Percentiles rank a stretch among this genome's conserved stretches.
Conservation (phyloP, 2,797 vertebrate genomes). For the Molossus alvarezi region DNA sequence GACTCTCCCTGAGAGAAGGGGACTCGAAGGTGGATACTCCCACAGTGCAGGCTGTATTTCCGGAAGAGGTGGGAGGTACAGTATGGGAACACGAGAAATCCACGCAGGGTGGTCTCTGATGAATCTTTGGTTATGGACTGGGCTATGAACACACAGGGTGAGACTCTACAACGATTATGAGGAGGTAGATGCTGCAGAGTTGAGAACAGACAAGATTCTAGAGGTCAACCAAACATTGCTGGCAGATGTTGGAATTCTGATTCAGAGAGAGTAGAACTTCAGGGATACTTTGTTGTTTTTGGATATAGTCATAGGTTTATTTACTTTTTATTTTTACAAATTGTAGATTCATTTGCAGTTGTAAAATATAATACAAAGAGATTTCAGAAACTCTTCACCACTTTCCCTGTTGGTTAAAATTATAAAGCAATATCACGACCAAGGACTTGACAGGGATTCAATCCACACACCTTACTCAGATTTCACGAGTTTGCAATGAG, state of each 20-base stretch:
- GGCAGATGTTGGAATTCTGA: background rate
- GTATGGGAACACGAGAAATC: background rate
- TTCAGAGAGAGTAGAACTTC: background rate
- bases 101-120: background rate
- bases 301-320: background rate
- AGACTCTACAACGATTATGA: background rate
- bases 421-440: background rate
- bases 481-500: background rate
- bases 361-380: background rate
- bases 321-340: slow-evolving; percentile 18
- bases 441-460: background rate
- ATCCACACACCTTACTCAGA: background rate
- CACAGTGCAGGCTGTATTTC: background rate
- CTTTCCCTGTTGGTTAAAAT: background rate
- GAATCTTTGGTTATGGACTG: background rate
- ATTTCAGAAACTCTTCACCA: background rate
- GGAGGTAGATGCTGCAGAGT: background rate
- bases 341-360: background rate
- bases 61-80: background rate
- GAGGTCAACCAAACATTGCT: background rate
- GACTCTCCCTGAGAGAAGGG: background rate
- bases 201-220: background rate
- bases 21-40: background rate
- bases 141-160: background rate
- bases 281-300: background rate